A percentile compares a stretch with the other conserved stretches of the same genome.
phyloP scores from a whole-genome alignment of 2,113 vertebrate species.

The Gadus chalcogrammus region DNA sequence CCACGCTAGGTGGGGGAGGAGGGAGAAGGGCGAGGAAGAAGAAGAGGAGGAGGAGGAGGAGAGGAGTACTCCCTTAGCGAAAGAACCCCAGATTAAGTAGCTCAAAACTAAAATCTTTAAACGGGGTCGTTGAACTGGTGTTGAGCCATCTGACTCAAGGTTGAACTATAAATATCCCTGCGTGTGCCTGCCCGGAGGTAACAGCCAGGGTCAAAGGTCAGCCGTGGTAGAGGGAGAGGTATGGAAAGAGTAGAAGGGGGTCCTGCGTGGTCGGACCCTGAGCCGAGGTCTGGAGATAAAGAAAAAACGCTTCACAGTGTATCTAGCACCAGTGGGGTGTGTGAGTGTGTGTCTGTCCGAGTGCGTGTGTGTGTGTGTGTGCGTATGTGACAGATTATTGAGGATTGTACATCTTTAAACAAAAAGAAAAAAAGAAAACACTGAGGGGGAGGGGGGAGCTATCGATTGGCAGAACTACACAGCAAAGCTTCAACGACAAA shows the following conservation, averaged over 20 bases:
- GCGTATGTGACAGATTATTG: conserved; percentile 33
- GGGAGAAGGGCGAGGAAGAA: too few species aligned
- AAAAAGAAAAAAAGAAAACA: conserved; percentile 32
- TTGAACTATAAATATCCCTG: conserved; percentile 35
- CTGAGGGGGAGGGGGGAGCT: conserved; percentile 70
- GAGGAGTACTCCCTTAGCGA: conserved; percentile 53
- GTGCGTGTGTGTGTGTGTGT: conserved; percentile 58
- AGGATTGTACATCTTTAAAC: conserved; percentile 77
- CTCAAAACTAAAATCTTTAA: conserved; percentile 20
- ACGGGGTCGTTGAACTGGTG: conserved; percentile 38
- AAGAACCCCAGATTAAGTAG: conserved; percentile 22
- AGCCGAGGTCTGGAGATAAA: conserved; percentile 75
- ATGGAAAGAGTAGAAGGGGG: conserved; percentile 62
- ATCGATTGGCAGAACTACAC: conserved; percentile 61
- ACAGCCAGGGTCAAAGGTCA: conserved; percentile 41
- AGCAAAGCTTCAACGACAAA: conserved; percentile 59
- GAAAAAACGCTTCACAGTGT: conserved; percentile 90
- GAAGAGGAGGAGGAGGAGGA: too few species aligned
- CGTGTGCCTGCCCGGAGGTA: conserved; percentile 23
- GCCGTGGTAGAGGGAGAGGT: conserved; percentile 39
- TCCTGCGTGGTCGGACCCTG: conserved; percentile 59
- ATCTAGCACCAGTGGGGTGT: conserved; percentile 94
- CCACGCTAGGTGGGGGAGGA: too few species aligned
- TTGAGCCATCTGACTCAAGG: conserved; percentile 21
- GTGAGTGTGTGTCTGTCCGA: conserved; percentile 71